Percentiles rank a stretch among this genome's conserved stretches.
These are phyloP conservation scores for Entomyzon cyanotis DNA, from an alignment of 2,113 vertebrate species.

Conservation along the genomic window DNA sequence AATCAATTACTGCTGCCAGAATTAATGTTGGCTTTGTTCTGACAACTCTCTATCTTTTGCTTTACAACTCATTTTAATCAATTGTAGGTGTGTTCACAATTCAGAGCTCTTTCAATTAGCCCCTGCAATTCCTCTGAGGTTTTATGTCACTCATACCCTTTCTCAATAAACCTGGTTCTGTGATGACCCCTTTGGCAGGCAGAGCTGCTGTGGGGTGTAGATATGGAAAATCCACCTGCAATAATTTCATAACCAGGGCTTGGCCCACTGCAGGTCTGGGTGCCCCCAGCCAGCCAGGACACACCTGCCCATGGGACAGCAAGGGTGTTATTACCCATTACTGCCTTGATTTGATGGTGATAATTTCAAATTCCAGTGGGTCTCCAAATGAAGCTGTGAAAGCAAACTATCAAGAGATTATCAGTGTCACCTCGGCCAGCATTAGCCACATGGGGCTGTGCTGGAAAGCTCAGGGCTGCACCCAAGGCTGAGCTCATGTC, in stretches of 20 bases:
- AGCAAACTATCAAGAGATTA: not conserved
- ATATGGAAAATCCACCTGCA: not conserved
- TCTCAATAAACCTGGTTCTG: constrained; percentile 12
- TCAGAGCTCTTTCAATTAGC: constrained; percentile 37
- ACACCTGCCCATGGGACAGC: not conserved
- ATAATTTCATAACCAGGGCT: not conserved
- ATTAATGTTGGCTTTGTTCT: constrained; percentile 32
- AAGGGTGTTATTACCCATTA: not conserved
- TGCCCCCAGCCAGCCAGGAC: not conserved
- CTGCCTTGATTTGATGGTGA: not conserved
- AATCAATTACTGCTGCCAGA: not conserved
- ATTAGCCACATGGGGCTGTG: not conserved
- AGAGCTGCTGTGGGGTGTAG: not conserved
- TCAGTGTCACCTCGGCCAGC: not conserved
- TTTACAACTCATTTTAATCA: constrained; percentile 40
- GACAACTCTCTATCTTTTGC: not conserved
- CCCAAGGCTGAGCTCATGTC: not conserved
- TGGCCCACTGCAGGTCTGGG: not conserved
- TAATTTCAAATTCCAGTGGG: not conserved
- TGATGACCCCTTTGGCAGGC: not conserved
- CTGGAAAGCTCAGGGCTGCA: not conserved
- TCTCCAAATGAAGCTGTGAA: not conserved
- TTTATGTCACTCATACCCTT: not conserved
- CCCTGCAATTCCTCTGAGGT: not conserved
- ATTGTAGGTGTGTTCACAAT: not conserved